Evolutionary conservation across 2,113 vertebrate genomes (phyloP), one percentile per base, ranked within the genome.

Genomic region (Bettongia penicillata): DNA sequence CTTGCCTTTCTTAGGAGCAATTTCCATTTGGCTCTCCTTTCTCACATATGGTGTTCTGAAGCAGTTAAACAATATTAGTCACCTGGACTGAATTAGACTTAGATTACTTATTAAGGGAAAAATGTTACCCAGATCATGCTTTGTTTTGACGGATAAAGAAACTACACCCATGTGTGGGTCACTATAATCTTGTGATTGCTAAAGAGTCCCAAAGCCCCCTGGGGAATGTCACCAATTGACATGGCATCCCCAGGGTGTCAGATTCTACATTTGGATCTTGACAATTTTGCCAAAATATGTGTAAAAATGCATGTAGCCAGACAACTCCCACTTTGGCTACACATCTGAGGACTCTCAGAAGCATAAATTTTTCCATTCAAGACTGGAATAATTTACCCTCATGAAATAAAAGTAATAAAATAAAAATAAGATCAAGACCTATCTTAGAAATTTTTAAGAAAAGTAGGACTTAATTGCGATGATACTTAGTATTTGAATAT

Each of bases 101-200:
- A 28, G 89, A 97, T 98, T 98, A 98, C 97, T 97, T 97, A 96
- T 91, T 94, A 93, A 26, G 95, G 68, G 93, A 98, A 97, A 91
- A 97, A 98, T 97, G 96, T 94, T 94, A 93, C 68, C 95, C 50
- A 93, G 77, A 96, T 97, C 91, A 95, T 96, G 96, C 90, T 97
- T 97, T 96, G 91, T 96, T 97, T 96, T 95, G 96, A 98, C 93
- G 95, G 92, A 95, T 94, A 51, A 84, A 97, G 97, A 98, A 97
- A 94, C n/a, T 94, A 96, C 95, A 92, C 95, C 93, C 91, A 92
- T 90, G 53, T 97, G 94, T 96, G 97, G 94, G 91, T 90, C 96
- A 53, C 91, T 61, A 0, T 95, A 94, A 96, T 55, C 49, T 94
- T 97, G 92, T 91, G 95, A 93, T 95, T 68, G 90, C 90, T 48